Evolutionary conservation across 2,797 vertebrate genomes (phyloP).

Genomic region (Thamnophis elegans): DNA sequence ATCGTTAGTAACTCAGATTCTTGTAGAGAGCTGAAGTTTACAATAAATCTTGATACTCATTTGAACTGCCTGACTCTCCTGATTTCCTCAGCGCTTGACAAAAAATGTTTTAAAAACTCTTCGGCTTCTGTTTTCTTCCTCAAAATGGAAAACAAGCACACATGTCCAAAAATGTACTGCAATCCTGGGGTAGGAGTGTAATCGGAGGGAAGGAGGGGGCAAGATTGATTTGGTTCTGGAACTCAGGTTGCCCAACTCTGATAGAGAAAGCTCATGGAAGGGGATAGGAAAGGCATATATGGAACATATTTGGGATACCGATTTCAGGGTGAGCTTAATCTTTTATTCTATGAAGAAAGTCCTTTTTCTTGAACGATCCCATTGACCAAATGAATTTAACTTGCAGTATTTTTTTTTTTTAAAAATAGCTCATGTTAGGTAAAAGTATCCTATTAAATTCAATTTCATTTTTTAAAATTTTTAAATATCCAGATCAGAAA

Average conservation of each 20-base stretch:
- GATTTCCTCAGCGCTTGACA: background rate
- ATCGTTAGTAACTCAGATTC: background rate
- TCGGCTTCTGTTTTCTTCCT: background rate
- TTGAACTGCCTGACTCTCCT: background rate
- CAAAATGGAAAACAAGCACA: background rate
- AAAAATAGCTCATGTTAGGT: slow-evolving; percentile 24
- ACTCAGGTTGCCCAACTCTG: background rate
- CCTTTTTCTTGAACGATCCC: background rate
- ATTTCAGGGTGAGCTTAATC: background rate
- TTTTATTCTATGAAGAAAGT: slow-evolving; percentile 39
- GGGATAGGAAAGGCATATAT: background rate
- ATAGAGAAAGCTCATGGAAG: background rate
- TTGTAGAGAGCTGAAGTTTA: background rate
- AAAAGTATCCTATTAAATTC: slow-evolving; percentile 17
- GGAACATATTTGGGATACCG: background rate
- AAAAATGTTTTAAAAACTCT: background rate
- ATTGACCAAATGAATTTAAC: background rate
- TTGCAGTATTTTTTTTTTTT: background rate
- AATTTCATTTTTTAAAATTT: background rate
- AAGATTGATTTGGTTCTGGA: background rate
- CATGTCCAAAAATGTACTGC: background rate
- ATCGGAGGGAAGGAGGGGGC: background rate
- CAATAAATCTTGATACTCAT: background rate
- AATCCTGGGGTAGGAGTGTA: background rate
- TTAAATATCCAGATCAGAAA: slow-evolving; percentile 36